Conservation (phyloP, 2,797 vertebrate genomes). For the Artibeus jamaicensis region DNA sequence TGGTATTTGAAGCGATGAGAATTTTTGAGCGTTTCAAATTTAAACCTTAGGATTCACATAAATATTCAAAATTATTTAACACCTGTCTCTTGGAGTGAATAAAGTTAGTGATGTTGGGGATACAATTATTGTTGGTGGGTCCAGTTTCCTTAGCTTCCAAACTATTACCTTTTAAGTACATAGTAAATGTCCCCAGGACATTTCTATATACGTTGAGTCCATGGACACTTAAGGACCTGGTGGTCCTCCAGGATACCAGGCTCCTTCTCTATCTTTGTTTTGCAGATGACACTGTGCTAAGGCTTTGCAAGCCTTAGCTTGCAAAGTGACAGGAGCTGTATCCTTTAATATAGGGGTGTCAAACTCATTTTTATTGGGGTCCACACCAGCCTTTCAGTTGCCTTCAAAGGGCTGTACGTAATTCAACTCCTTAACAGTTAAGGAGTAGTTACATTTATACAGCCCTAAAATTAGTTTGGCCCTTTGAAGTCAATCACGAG, state of each 20-base stretch:
- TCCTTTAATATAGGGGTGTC: not conserved
- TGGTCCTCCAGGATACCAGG: not conserved
- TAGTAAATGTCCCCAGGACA: not conserved
- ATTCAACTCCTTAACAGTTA: too few species aligned
- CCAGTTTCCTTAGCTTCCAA: not conserved
- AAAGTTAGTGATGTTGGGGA: not conserved
- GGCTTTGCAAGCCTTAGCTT: not conserved
- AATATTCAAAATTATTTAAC: not conserved
- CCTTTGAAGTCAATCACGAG: too few species aligned
- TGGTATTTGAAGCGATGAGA: not conserved
- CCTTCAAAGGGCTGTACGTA: too few species aligned
- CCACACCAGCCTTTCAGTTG: too few species aligned
- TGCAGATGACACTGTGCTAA: not conserved
- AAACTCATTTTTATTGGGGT: too few species aligned
- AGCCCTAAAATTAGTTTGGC: too few species aligned
- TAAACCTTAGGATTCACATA: not conserved
- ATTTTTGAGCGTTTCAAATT: conserved; percentile 3
- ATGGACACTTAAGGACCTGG: not conserved
- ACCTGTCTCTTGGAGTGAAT: not conserved
- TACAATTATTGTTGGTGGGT: not conserved
- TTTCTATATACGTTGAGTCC: not conserved
- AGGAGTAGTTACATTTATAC: too few species aligned
- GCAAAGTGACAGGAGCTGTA: not conserved
- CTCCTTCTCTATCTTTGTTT: not conserved
- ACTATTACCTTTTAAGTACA: conserved; percentile 1